Conservation (phyloP, 2,797 vertebrate species). For the Pangasius djambal region DNA sequence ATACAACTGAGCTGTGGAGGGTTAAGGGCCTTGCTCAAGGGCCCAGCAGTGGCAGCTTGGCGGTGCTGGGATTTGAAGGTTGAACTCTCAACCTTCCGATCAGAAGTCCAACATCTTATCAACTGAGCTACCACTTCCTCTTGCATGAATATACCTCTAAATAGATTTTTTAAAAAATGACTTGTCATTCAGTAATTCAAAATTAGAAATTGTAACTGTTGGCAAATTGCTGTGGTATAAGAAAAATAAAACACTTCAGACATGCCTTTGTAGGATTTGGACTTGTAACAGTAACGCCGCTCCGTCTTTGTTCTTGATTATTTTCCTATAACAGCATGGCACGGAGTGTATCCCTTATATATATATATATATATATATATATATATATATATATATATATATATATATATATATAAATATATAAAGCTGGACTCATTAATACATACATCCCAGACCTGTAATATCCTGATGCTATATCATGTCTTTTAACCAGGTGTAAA, state of each 20-base stretch:
- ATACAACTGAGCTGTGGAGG: no score
- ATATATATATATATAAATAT: no score
- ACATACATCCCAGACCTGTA: not conserved
- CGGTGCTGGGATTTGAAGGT: no score
- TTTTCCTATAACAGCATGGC: not conserved
- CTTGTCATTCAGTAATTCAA: not conserved
- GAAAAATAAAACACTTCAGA: not conserved
- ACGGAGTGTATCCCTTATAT: not conserved
- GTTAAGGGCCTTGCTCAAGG: no score
- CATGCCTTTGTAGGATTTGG: not conserved
- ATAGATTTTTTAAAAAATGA: not conserved
- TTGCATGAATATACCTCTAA: not conserved
- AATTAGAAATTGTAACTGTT: not conserved
- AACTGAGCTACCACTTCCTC: no score
- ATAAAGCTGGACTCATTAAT: not conserved
- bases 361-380: not conserved
- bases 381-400: not conserved
- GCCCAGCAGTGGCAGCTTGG: no score
- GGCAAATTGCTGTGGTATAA: not conserved
- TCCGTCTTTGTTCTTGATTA: not conserved
- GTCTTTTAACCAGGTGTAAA: constrained; percentile 16
- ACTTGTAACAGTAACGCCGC: not conserved
- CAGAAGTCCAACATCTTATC: no score
- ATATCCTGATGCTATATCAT: not conserved
- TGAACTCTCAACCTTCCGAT: no score